Base-by-base conservation (phyloP, 2,113 vertebrate genomes). In the Cynoglossus semilaevis region DNA sequence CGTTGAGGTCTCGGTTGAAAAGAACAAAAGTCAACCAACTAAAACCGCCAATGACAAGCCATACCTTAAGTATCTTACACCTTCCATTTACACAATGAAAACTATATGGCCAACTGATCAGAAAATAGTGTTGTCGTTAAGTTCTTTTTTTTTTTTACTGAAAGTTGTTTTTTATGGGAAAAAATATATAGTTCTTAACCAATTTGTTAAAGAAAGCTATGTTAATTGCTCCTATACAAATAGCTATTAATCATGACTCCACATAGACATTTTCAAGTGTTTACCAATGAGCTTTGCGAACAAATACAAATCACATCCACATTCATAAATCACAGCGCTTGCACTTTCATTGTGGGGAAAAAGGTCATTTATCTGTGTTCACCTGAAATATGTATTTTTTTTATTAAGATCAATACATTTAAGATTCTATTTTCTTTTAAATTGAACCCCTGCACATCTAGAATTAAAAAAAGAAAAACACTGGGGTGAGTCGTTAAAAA, bases 271-370 rank as follows among this genome's bases (percentile, higher is more conserved):
- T 29, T 29, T 54, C 1, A 18, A n/a, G 29, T 44, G 47, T 55
- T 61, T 44, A 41, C 5, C 12, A 35, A 16, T 7, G 0, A 52
- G 18, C 65, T 76, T 15, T 63, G 64, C 46, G 74, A 81, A 74
- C 22, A 64, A 13, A 46, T 18, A 29, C 6, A 29, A 29, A 29
- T 29, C 22, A 29, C 22, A n/a, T n/a, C n/a, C n/a, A n/a, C 22
- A 69, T 50, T 14, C 44, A 60, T 55, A 44, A 69, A 45, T 57
- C 50, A 50, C 4, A 29, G 14, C 0, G 16, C 14, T 19, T 53
- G 17, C 34, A 29, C 51, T 60, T 6, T 77, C 19, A 57, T 29
- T 15, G 2, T 50, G 22, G 62, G 53, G 63, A 53, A 50, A 19
- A 65, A 57, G 2, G 10, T 35, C 0, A n/a, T 15, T 2, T 15